Conservation (phyloP, 2,113 vertebrate genomes). For the Oncorhynchus gorbuscha region DNA sequence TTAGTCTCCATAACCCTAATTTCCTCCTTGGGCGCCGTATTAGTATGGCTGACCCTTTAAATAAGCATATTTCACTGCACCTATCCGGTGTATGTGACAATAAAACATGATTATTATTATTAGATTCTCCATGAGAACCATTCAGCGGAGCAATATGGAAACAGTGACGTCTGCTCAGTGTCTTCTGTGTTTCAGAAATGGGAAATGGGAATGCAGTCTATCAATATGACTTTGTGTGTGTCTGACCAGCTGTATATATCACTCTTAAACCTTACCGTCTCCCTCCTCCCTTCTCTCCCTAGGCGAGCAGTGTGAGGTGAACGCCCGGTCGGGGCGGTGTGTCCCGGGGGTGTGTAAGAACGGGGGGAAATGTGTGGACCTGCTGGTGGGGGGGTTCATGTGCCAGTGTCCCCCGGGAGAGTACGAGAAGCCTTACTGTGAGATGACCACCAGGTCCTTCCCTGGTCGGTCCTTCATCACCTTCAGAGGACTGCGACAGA, state of each 20-base stretch:
- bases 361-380: conserved; percentile 87
- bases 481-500: conserved; percentile 90
- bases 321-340: conserved; percentile 86
- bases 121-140: background rate
- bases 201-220: too few relatives aligned
- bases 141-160: too few relatives aligned
- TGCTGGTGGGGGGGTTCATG: conserved; percentile 90
- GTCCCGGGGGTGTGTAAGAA: conserved; percentile 85
- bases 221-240: background rate
- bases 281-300: background rate
- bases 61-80: too few relatives aligned
- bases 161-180: too few relatives aligned
- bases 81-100: too few relatives aligned
- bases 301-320: conserved; percentile 89
- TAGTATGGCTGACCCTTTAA: too few relatives aligned
- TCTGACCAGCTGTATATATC: background rate
- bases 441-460: conserved; percentile 91
- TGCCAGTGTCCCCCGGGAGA: conserved; percentile 87
- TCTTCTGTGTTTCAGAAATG: too few relatives aligned
- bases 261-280: background rate
- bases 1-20: too few relatives aligned
- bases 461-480: conserved; percentile 87
- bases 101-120: too few relatives aligned
- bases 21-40: too few relatives aligned
- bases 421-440: conserved; percentile 89